Percentiles rank a stretch among this genome's conserved stretches.
phyloP scores from a whole-genome alignment of 2,888 invertebrate species.

The Drosophila borborema region DNA sequence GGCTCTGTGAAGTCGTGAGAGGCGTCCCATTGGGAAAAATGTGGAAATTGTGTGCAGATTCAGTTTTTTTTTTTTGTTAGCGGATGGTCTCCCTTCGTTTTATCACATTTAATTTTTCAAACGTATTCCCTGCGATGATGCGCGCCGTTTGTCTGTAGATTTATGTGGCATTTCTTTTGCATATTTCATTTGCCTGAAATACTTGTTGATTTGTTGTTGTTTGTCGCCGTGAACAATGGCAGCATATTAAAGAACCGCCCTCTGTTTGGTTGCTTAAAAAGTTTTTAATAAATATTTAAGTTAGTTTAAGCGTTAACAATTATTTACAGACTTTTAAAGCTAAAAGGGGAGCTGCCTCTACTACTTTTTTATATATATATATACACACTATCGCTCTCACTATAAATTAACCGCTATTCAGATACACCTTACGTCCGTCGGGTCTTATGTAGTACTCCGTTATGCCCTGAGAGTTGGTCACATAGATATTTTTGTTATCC shows the following conservation, averaged over 20 bases:
- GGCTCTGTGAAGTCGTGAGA: conserved; percentile 21
- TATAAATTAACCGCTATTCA: conserved; percentile 51
- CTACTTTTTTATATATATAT: not conserved
- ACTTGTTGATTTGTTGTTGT: conserved; percentile 64
- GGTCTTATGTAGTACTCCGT: conserved; percentile 83
- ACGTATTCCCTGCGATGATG: conserved; percentile 52
- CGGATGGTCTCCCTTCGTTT: conserved; percentile 36
- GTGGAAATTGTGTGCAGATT: conserved; percentile 51
- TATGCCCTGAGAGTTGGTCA: conserved; percentile 82
- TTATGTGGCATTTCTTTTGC: conserved; percentile 63
- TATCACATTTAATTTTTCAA: conserved; percentile 74
- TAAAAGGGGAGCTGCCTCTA: conserved; percentile 46
- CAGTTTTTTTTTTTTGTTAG: not conserved
- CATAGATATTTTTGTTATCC: conserved; percentile 82
- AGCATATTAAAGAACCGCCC: conserved; percentile 27
- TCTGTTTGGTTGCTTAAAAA: conserved; percentile 11
- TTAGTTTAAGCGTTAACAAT: conserved; percentile 41
- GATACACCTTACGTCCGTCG: conserved; percentile 80
- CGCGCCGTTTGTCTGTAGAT: conserved; percentile 63
- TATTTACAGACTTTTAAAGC: conserved; percentile 63
- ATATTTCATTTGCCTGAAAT: conserved; percentile 53
- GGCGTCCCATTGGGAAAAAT: conserved; percentile 57
- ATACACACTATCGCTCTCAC: not conserved
- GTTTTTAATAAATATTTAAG: conserved; percentile 64
- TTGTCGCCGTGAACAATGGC: conserved; percentile 14